Conservation (phyloP, 2,797 vertebrate species). For the Tolypeutes matacus region DNA sequence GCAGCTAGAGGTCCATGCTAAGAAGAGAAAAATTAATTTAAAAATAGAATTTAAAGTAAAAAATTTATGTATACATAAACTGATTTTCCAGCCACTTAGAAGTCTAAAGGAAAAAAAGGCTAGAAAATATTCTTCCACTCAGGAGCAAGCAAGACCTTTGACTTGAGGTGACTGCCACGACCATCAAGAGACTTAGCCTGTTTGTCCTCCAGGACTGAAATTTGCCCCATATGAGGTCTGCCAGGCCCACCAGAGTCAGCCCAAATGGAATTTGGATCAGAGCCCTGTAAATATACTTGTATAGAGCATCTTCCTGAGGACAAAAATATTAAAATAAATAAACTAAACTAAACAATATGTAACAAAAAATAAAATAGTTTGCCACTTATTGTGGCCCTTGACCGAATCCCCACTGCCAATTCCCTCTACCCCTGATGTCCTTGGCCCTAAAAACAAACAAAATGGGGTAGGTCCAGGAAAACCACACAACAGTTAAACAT, state of each 20-base stretch:
- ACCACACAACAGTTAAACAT: background rate
- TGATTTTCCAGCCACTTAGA: constrained; percentile 27
- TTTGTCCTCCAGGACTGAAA: background rate
- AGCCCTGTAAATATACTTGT: background rate
- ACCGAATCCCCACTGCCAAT: background rate
- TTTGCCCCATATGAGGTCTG: background rate
- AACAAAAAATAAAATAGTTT: background rate
- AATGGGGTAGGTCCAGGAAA: accelerated
- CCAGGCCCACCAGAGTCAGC: background rate
- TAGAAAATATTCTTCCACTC: background rate
- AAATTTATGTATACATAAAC: background rate
- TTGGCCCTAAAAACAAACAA: background rate
- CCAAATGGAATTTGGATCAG: background rate
- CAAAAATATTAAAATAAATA: background rate
- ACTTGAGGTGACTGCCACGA: background rate
- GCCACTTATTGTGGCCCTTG: background rate
- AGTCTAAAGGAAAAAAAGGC: background rate
- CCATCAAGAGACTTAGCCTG: no score
- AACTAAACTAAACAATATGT: background rate
- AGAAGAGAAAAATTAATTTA: background rate
- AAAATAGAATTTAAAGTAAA: constrained; percentile 17
- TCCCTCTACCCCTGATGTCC: background rate
- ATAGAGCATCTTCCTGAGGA: background rate
- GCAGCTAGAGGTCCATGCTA: background rate
- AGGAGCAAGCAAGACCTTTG: background rate